Evolutionary conservation across 2,113 vertebrate genomes (phyloP).

Genomic region (Eurystomus gularis): DNA sequence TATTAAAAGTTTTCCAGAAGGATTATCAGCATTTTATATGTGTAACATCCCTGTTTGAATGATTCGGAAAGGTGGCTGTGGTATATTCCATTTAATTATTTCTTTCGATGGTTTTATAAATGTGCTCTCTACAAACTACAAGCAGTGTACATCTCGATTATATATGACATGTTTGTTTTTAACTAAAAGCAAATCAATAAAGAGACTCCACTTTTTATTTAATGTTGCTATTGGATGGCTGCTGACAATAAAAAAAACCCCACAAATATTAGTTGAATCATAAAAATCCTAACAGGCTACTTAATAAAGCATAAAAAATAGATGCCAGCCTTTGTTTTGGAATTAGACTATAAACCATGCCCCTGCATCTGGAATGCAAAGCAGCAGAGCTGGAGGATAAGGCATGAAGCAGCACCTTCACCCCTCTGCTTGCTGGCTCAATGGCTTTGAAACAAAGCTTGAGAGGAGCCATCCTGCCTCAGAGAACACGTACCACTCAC

Average conservation of each 20-base stretch:
- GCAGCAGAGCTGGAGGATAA: neutral
- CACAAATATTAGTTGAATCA: neutral
- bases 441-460: neutral
- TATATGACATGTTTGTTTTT: slow-evolving; percentile 14
- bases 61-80: neutral
- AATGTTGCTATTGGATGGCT: neutral
- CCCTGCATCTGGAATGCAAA: neutral
- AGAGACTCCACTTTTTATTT: slow-evolving; percentile 5
- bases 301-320: slow-evolving; percentile 30
- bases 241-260: neutral
- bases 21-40: neutral
- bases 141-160: neutral
- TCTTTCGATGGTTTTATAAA: neutral
- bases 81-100: neutral
- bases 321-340: neutral
- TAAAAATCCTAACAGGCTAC: slow-evolving; percentile 25
- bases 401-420: neutral
- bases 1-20: slow-evolving; percentile 39
- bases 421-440: rapidly evolving
- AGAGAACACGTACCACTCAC: rapidly evolving
- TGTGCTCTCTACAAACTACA: neutral
- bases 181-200: slow-evolving; percentile 53
- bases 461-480: neutral
- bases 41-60: neutral
- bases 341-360: neutral